Percentiles rank a stretch among this genome's conserved stretches.
These are phyloP conservation scores for Synanthedon andrenaeformis DNA, from an alignment of 2,888 invertebrate genomes.

Conservation along the genomic window DNA sequence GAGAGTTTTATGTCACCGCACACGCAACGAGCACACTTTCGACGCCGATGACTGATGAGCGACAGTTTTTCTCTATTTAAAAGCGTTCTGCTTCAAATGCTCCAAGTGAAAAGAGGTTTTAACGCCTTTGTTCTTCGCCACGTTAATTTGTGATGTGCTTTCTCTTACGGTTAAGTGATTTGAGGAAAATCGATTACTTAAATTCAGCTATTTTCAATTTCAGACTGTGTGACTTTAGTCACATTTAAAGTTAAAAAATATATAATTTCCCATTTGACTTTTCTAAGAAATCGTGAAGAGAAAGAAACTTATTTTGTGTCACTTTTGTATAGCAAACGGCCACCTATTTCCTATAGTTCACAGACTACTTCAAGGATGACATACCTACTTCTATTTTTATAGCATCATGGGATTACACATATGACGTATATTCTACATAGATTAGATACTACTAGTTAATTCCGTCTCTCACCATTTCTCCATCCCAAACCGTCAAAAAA, in stretches of 20 bases:
- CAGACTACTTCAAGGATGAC: no score
- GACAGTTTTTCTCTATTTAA: constrained; percentile 50
- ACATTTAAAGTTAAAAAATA: background rate
- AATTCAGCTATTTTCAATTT: background rate
- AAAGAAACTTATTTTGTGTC: no score
- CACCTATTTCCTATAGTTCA: no score
- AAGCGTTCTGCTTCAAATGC: constrained; percentile 45
- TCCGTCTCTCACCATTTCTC: no score
- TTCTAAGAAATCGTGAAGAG: no score
- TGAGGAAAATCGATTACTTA: background rate
- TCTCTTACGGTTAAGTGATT: constrained; percentile 5
- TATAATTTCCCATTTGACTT: no score
- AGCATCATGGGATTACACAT: no score
- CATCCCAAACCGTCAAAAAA: no score
- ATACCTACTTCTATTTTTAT: no score
- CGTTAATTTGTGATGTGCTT: constrained; percentile 2
- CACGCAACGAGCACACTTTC: constrained; percentile 26
- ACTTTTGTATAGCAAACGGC: no score
- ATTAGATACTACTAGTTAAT: no score
- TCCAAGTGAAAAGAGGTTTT: constrained; percentile 35
- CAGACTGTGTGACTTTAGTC: background rate
- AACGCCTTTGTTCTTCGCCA: constrained; percentile 20
- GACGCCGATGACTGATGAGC: constrained; percentile 45
- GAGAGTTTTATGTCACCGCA: constrained; percentile 40
- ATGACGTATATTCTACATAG: no score